Base-by-base conservation (phyloP, 1,140 invertebrate species). In the Anthonomus grandis region DNA sequence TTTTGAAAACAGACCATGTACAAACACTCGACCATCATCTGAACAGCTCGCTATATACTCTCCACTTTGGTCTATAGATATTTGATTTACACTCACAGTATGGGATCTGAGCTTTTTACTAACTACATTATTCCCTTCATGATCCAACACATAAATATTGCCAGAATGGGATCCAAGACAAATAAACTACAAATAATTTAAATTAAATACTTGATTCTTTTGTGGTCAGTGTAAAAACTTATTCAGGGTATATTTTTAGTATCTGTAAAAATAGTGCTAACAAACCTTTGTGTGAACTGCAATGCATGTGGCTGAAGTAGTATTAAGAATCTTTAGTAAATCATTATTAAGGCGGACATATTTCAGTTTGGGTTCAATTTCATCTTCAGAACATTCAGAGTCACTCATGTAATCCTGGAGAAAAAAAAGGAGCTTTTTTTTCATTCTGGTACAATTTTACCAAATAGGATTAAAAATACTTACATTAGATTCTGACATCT, bases 11-110 rank as follows among this genome's bases (percentile, higher is more conserved):
- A 97, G 75, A 5, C 91, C 92, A 69, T 87, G 84, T 31, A 78
- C 72, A 51, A 67, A 70, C 6, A 95, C 89, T 72, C 88, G 90
- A 39, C 94, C 93, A 78, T 97, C 95, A 75, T 97, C 92, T 0
- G 93, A 95, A 74, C 95, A 97, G 39, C 91, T 94, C n/a, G 88
- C 80, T 42, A 96, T 85, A 68, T 86, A 90, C 67, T 97, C 93
- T 18, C 95, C 95, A 70, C 86, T 93, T 23, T 82, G 73, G 72
- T 98, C 95, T 57, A 98, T 92, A 52, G 91, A 93, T 58, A 98
- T 93, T 69, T 92, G 87, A 77, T 97, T 97, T 0, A 98, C 90
- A 31, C 90, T 86, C 5, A 93, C 87, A 10, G 89, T 83, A 67
- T 98, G 95, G 38, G 86, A 81, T 53, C 82, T 80, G 57, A 93